These are phyloP conservation scores for Heliconius hortense DNA, from an alignment of 2,888 invertebrate genomes.

Conservation along the genomic window DNA sequence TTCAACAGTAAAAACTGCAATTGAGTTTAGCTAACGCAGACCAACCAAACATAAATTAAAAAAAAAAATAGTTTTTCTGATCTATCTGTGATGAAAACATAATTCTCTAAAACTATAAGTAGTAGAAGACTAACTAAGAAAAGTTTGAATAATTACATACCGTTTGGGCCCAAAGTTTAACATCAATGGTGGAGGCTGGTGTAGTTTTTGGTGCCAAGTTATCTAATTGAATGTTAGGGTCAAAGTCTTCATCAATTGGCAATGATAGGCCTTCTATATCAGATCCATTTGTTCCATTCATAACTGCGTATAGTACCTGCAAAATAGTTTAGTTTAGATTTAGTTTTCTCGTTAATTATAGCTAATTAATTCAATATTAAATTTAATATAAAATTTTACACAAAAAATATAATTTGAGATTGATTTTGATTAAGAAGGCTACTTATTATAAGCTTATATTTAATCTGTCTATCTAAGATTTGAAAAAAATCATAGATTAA, in stretches of 20 bases:
- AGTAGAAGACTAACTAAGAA: background rate
- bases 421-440: background rate
- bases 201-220: slow-evolving; percentile 82
- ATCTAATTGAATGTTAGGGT: slow-evolving; percentile 87
- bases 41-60: too few species aligned
- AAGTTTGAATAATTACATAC: slow-evolving; percentile 50
- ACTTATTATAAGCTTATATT: too few species aligned
- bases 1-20: too few species aligned
- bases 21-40: too few species aligned
- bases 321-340: slow-evolving; percentile 1
- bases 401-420: background rate
- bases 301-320: slow-evolving; percentile 83
- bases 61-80: too few species aligned
- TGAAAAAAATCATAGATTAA: too few species aligned
- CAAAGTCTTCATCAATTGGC: slow-evolving; percentile 85
- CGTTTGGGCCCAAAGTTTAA: slow-evolving; percentile 79
- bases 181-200: slow-evolving; percentile 71
- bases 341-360: background rate
- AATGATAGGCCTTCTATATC: slow-evolving; percentile 79
- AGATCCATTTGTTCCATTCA: slow-evolving; percentile 78
- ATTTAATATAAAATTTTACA: background rate
- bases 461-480: too few species aligned
- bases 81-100: too few species aligned
- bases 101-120: too few species aligned
- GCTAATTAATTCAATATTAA: too few species aligned